A percentile compares a stretch with the other conserved stretches of the same genome.
Conservation (phyloP, 2,888 invertebrate genomes). For the Zeuzera pyrina region DNA sequence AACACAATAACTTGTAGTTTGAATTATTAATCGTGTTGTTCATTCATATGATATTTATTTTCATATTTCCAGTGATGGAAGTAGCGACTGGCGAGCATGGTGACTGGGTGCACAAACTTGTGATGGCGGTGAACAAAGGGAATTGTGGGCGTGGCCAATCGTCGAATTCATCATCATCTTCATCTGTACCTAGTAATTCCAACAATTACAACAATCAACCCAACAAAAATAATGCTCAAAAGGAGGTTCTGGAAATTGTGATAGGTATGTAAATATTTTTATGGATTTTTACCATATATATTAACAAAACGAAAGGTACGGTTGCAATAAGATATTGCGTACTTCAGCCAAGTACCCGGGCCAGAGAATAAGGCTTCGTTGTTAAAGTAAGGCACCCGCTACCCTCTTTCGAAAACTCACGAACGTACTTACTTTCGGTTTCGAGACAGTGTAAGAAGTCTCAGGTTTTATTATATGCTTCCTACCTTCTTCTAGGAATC, state of each 20-base stretch:
- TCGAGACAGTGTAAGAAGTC: no score
- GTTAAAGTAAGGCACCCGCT: no score
- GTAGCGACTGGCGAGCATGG: slow-evolving; percentile 97
- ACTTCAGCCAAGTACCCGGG: no score
- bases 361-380: no score
- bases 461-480: no score
- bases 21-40: not conserved
- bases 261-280: slow-evolving; percentile 36
- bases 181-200: slow-evolving; percentile 53
- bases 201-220: slow-evolving; percentile 64
- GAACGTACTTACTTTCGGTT: no score
- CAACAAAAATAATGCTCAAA: slow-evolving; percentile 69
- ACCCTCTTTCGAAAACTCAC: no score
- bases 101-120: slow-evolving; percentile 87
- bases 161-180: slow-evolving; percentile 44
- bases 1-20: no score
- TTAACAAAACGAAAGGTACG: no score
- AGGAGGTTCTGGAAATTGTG: slow-evolving; percentile 50
- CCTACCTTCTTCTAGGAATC: no score
- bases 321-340: no score
- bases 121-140: slow-evolving; percentile 87
- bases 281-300: not conserved
- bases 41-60: slow-evolving; percentile 5
- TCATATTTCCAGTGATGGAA: slow-evolving; percentile 84
- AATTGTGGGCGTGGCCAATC: slow-evolving; percentile 74